Conservation (phyloP, 2,797 vertebrate species). For the Anguilla pacifica region DNA sequence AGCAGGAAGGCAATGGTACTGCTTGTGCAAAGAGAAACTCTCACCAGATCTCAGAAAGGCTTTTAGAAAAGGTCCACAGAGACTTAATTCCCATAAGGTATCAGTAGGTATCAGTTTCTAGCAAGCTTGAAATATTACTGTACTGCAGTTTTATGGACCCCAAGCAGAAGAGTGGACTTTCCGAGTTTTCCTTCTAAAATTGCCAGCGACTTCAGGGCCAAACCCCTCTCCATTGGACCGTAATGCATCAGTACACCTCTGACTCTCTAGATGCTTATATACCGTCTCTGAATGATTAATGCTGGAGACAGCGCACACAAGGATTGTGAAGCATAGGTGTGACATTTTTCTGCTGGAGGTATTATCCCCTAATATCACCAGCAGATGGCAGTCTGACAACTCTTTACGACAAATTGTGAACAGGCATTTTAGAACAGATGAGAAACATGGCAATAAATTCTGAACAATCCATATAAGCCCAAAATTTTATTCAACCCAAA, state of each 20-base stretch:
- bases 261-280: background rate
- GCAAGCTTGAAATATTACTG: background rate
- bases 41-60: background rate
- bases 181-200: background rate
- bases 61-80: background rate
- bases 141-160: background rate
- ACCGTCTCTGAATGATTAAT: background rate
- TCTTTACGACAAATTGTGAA: background rate
- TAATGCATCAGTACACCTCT: background rate
- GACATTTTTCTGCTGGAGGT: background rate
- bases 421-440: background rate
- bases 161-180: background rate
- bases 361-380: background rate
- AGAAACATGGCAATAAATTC: background rate
- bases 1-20: background rate
- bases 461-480: background rate
- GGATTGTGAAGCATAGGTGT: background rate
- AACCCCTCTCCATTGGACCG: background rate
- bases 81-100: background rate
- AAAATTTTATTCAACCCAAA: background rate
- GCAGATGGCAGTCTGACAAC: slow-evolving; percentile 9
- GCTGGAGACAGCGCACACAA: background rate
- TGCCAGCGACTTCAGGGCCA: background rate
- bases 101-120: background rate
- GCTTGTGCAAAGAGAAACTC: background rate